phyloP scores from a whole-genome alignment of 2,113 vertebrate genomes.

The Eulemur macaco region DNA sequence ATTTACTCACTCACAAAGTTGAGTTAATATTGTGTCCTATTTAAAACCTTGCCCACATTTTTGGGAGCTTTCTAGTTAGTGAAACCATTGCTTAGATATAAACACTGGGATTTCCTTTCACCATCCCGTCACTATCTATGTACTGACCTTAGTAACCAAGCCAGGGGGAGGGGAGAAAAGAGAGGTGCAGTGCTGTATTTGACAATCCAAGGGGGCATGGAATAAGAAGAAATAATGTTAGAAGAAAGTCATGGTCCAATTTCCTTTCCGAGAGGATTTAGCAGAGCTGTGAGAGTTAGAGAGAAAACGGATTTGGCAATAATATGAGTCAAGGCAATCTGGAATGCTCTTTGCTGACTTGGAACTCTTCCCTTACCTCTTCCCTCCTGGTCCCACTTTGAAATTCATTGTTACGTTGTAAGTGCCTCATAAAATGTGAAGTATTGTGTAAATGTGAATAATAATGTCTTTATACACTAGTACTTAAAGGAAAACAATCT shows the following conservation, averaged over 20 bases:
- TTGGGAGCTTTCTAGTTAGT: neutral
- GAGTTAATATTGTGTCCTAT: neutral
- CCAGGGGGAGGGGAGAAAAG: neutral
- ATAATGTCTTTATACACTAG: neutral
- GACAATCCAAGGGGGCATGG: neutral
- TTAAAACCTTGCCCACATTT: neutral
- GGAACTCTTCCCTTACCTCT: neutral
- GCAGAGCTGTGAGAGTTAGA: neutral
- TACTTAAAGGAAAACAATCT: neutral
- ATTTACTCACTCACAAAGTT: neutral
- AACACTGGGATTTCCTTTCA: neutral
- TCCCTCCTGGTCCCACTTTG: neutral
- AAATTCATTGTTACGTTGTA: slow-evolving; percentile 5
- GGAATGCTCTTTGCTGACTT: neutral
- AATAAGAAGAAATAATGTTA: neutral
- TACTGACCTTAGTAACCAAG: neutral
- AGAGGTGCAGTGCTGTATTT: neutral
- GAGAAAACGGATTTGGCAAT: neutral
- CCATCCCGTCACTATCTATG: neutral
- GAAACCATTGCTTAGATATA: neutral
- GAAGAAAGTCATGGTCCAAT: neutral
- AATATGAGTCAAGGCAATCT: neutral
- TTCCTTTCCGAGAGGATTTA: neutral
- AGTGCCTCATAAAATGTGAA: neutral
- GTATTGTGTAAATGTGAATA: neutral